phyloP scores from a whole-genome alignment of 2,797 vertebrate genomes.

The Paratrypauchen microcephalus region DNA sequence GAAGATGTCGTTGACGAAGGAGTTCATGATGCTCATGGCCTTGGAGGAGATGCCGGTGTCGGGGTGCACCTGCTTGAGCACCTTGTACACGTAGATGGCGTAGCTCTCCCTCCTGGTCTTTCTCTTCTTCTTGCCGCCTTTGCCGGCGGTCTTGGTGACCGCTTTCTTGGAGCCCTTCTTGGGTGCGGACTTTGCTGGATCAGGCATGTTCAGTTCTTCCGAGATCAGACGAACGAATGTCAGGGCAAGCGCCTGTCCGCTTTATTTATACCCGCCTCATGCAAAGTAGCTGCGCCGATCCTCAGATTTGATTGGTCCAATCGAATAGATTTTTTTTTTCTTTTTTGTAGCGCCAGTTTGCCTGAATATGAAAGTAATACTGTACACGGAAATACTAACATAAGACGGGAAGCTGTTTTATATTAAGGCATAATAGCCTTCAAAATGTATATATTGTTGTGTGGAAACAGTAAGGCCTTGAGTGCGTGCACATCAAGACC shows the following conservation, averaged over 20 bases:
- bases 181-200: not conserved
- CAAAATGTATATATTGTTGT: too few species aligned
- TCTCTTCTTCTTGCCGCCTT: slow-evolving; percentile 4
- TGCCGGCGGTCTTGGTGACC: not conserved
- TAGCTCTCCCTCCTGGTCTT: slow-evolving; percentile 57
- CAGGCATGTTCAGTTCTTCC: too few species aligned
- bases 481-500: too few species aligned
- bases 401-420: too few species aligned
- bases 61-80: slow-evolving; percentile 62
- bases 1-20: slow-evolving; percentile 80
- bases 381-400: too few species aligned
- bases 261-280: not conserved
- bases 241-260: fast-evolving
- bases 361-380: too few species aligned
- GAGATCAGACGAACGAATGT: not conserved
- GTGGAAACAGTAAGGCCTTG: too few species aligned
- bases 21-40: slow-evolving; percentile 81
- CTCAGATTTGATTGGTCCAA: not conserved
- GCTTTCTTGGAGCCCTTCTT: slow-evolving; percentile 5
- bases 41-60: slow-evolving; percentile 71
- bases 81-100: slow-evolving; percentile 35
- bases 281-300: not conserved
- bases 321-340: too few species aligned
- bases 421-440: too few species aligned
- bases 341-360: too few species aligned